Conservation (phyloP, 2,888 invertebrate genomes). For the Cynaeus angustus region DNA sequence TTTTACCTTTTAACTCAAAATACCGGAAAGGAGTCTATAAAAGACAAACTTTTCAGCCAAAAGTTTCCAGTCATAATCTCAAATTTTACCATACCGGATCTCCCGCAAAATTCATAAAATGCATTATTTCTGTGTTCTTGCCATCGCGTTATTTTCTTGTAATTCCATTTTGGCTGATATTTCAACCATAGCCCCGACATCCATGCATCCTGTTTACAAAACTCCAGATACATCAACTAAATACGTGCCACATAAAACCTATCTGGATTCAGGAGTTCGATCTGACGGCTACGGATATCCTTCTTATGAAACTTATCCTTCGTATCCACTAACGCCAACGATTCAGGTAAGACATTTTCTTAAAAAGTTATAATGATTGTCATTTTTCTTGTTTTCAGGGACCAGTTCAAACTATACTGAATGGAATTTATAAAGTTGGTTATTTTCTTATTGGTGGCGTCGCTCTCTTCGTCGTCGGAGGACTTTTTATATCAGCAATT, state of each 20-base stretch:
- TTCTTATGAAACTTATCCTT: background rate
- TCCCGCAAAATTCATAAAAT: background rate
- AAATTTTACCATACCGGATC: background rate
- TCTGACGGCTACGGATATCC: background rate
- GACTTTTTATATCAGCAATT: constrained; percentile 75
- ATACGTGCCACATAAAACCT: background rate
- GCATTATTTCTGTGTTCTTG: background rate
- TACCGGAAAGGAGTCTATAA: background rate
- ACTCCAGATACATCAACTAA: background rate
- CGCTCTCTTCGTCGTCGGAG: constrained; percentile 72
- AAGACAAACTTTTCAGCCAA: background rate
- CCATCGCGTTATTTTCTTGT: background rate
- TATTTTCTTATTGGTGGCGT: constrained; percentile 71
- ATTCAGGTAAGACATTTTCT: background rate
- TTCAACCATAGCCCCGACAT: background rate
- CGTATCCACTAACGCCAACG: background rate
- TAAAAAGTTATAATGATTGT: background rate
- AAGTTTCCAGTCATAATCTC: background rate
- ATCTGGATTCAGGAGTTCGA: background rate
- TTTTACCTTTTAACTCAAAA: background rate
- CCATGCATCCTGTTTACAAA: background rate
- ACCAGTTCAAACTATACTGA: background rate
- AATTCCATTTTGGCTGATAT: background rate
- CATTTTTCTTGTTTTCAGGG: background rate
- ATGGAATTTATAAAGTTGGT: constrained; percentile 63